Percentiles rank a stretch among this genome's conserved stretches.
Evolutionary conservation across 2,113 vertebrate genomes (phyloP).

Genomic region (Myxocyprinus asiaticus): DNA sequence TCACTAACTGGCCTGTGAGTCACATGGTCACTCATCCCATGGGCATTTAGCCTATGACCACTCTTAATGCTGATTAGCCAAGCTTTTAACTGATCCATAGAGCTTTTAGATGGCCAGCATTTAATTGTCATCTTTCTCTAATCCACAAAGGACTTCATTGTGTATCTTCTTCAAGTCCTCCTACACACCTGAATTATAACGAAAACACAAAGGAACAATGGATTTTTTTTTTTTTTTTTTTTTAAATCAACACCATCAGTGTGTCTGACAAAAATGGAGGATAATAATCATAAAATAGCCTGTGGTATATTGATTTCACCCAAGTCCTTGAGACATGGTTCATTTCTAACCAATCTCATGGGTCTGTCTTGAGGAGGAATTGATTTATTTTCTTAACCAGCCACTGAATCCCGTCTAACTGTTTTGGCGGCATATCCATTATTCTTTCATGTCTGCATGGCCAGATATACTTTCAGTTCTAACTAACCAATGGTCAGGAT

Average conservation of each 20-base stretch:
- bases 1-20: conserved; percentile 21
- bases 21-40: conserved; percentile 9
- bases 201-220: no score
- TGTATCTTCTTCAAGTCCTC: neutral
- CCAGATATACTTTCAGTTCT: neutral
- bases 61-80: conserved; percentile 13
- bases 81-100: conserved; percentile 18
- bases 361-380: conserved; percentile 23
- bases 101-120: conserved; percentile 15
- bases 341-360: conserved; percentile 35
- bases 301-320: conserved; percentile 14
- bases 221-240: neutral
- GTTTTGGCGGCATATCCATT: conserved; percentile 4
- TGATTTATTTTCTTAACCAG: conserved; percentile 23
- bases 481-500: conserved; percentile 28
- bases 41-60: conserved; percentile 12
- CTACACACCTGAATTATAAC: neutral
- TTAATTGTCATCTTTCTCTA: neutral
- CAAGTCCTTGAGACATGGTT: conserved; percentile 35
- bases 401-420: conserved; percentile 5
- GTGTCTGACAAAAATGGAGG: neutral
- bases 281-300: conserved; percentile 36
- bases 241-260: conserved; percentile 23
- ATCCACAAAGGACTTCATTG: conserved; percentile 10
- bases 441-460: conserved; percentile 26